These are phyloP conservation scores for Paraplagusia blochii DNA, from an alignment of 2,113 vertebrate genomes.

Conservation along the genomic window DNA sequence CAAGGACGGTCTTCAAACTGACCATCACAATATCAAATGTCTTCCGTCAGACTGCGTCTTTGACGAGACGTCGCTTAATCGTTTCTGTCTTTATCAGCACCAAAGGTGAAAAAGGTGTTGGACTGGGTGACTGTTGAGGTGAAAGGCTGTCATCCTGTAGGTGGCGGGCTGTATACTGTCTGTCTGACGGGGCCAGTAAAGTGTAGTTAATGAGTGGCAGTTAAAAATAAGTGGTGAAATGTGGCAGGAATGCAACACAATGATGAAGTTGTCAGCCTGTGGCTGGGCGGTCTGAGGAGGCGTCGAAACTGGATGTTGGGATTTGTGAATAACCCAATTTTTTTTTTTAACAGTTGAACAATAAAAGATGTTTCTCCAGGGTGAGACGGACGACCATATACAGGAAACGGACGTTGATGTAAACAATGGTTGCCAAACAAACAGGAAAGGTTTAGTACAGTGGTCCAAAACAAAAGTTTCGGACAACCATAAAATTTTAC, in stretches of 20 bases:
- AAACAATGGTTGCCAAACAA: too few relatives aligned
- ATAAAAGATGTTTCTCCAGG: too few relatives aligned
- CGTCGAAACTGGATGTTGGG: too few relatives aligned
- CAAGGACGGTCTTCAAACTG: neutral
- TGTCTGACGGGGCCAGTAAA: constrained; percentile 43
- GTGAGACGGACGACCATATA: too few relatives aligned
- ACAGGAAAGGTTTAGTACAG: too few relatives aligned
- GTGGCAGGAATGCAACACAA: constrained; percentile 38
- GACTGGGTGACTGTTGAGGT: constrained; percentile 32
- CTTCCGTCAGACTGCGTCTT: neutral
- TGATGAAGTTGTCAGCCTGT: constrained; percentile 11
- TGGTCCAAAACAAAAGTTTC: too few relatives aligned
- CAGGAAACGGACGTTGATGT: too few relatives aligned
- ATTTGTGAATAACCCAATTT: neutral
- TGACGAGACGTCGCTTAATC: constrained; percentile 15
- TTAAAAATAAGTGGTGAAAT: constrained; percentile 42
- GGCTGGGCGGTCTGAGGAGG: constrained; percentile 6
- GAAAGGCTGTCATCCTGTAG: constrained; percentile 32
- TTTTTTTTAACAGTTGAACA: too few relatives aligned
- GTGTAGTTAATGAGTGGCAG: constrained; percentile 38
- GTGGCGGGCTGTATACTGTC: constrained; percentile 34
- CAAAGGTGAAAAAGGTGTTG: neutral
- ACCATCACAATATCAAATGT: too few relatives aligned
- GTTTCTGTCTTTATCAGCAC: constrained; percentile 19
- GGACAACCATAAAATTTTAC: too few relatives aligned